Evolutionary conservation across 2,797 vertebrate species (phyloP).

Genomic region (Alca torda): DNA sequence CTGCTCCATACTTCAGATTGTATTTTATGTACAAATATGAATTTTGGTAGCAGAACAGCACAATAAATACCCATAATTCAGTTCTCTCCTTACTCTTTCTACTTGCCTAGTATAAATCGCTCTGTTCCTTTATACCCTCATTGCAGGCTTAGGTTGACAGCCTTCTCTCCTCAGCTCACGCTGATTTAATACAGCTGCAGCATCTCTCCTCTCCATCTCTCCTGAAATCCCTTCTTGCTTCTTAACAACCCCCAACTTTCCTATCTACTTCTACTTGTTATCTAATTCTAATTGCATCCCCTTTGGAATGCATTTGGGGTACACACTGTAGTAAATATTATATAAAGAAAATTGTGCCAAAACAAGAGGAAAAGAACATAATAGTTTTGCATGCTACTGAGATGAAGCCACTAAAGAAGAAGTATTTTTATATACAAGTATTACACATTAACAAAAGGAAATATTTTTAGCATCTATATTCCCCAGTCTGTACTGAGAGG

Average conservation of each 20-base stretch:
- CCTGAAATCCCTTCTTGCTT: not conserved
- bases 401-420: not conserved
- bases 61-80: not conserved
- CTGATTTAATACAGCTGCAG: conserved; percentile 20
- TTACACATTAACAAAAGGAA: not conserved
- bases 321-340: not conserved
- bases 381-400: not conserved
- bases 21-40: not conserved
- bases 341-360: not conserved
- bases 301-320: not conserved
- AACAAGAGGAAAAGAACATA: not conserved
- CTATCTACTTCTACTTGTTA: not conserved
- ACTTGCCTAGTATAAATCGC: not conserved
- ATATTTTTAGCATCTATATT: not conserved
- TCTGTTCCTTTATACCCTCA: not conserved
- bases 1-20: not conserved
- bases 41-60: not conserved
- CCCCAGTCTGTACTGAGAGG: not conserved
- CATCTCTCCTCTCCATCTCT: not conserved
- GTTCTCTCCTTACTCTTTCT: not conserved
- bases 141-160: not conserved
- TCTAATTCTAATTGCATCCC: not conserved
- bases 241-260: not conserved
- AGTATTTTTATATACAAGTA: not conserved
- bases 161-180: not conserved